Conservation (phyloP, 2,113 vertebrate species). For the Microcebus ravelobensis region DNA sequence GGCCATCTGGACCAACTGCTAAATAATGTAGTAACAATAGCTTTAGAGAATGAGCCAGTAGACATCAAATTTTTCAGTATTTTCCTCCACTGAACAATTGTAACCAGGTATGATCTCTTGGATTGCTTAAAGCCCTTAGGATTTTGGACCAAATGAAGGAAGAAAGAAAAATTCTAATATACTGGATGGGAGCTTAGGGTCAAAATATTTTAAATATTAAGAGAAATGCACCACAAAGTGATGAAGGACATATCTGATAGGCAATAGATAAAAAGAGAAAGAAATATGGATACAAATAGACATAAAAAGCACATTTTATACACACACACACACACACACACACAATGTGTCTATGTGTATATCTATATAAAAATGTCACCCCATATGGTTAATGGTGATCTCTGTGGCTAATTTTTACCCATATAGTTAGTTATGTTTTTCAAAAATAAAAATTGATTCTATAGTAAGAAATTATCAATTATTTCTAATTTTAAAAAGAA, state of each 20-base stretch:
- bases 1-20: not conserved
- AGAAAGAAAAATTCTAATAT: conserved; percentile 16
- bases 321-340: not conserved
- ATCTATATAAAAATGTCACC: not conserved
- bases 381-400: not conserved
- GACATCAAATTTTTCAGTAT: conserved; percentile 20
- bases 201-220: conserved; percentile 48
- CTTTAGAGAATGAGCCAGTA: not conserved
- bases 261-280: conserved; percentile 23
- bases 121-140: conserved; percentile 1
- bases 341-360: not conserved
- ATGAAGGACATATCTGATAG: not conserved
- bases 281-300: not conserved
- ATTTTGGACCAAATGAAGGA: not conserved
- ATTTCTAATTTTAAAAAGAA: conserved; percentile 21
- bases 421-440: not conserved
- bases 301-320: not conserved
- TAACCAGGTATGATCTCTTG: not conserved
- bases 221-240: not conserved
- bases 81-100: not conserved
- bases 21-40: not conserved
- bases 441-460: not conserved
- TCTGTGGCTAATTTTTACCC: not conserved
- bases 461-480: conserved; percentile 30
- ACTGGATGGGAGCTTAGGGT: not conserved